Evolutionary conservation across 2,797 vertebrate genomes (phyloP).

Genomic region (Octomys mimax): DNA sequence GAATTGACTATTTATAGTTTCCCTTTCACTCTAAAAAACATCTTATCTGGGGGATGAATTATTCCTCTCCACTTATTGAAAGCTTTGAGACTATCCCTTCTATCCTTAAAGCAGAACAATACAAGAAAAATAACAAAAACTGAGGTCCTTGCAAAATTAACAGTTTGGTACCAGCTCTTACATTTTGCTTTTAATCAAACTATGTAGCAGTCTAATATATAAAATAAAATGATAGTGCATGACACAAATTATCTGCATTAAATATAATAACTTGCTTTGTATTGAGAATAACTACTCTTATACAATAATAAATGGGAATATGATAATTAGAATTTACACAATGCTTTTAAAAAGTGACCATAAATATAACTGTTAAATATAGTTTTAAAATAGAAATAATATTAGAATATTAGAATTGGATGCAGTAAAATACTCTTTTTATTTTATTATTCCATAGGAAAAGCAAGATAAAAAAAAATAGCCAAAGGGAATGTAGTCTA

Average conservation of each 20-base stretch:
- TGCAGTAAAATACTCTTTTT: neutral
- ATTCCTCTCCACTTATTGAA: neutral
- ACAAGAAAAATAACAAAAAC: neutral
- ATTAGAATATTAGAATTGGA: neutral
- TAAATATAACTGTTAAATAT: neutral
- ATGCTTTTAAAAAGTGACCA: neutral
- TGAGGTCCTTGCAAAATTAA: neutral
- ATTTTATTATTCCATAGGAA: neutral
- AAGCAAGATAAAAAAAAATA: constrained; percentile 18
- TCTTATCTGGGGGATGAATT: neutral
- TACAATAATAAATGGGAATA: neutral
- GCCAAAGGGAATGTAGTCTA: neutral
- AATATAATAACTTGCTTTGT: neutral
- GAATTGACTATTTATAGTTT: neutral
- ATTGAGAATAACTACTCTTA: neutral
- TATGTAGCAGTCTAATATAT: neutral
- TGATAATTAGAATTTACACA: neutral
- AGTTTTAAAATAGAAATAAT: constrained; percentile 3
- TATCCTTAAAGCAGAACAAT: neutral
- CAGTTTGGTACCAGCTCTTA: neutral
- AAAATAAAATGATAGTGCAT: neutral
- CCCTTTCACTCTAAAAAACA: neutral
- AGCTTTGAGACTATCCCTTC: neutral
- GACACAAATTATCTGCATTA: neutral
- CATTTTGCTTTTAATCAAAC: neutral